These are phyloP conservation scores for Melanaphis sacchari DNA, from an alignment of 1,140 invertebrate genomes.

Conservation along the genomic window DNA sequence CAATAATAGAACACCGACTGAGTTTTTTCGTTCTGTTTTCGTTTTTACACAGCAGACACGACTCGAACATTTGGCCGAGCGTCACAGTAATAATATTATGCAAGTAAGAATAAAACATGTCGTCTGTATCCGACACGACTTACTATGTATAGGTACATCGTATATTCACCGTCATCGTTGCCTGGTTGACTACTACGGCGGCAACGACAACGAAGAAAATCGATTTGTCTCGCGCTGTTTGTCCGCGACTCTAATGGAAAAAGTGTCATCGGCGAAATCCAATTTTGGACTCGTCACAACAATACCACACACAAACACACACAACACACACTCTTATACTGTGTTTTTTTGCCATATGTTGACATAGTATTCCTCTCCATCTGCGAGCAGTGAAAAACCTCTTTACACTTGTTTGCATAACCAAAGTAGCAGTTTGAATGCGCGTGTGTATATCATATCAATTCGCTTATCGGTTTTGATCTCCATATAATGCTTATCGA, in stretches of 20 bases:
- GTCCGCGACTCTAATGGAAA: conserved; percentile 42
- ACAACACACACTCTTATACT: too few relatives aligned
- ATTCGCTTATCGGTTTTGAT: conserved; percentile 45
- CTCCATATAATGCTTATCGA: not conserved
- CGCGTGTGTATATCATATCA: conserved; percentile 12
- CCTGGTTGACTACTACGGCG: not conserved
- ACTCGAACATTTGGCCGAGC: not conserved
- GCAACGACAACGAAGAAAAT: conserved; percentile 21
- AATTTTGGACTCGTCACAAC: conserved; percentile 56
- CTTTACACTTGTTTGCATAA: conserved; percentile 49
- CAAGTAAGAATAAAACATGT: conserved; percentile 12
- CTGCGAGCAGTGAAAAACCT: not conserved
- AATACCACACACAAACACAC: not conserved
- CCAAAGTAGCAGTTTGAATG: not conserved
- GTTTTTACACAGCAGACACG: not conserved
- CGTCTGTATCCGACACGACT: not conserved
- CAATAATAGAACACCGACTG: not conserved
- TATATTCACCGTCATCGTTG: not conserved
- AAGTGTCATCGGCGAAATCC: conserved; percentile 56
- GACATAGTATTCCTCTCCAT: not conserved
- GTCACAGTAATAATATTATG: not conserved
- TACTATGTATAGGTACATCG: not conserved
- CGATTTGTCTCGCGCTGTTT: conserved; percentile 50
- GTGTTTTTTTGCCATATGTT: conserved; percentile 17
- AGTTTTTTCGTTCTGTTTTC: not conserved